Evolutionary conservation across 2,113 vertebrate genomes (phyloP), one percentile per base, ranked within the genome.

Genomic region (Cariama cristata): DNA sequence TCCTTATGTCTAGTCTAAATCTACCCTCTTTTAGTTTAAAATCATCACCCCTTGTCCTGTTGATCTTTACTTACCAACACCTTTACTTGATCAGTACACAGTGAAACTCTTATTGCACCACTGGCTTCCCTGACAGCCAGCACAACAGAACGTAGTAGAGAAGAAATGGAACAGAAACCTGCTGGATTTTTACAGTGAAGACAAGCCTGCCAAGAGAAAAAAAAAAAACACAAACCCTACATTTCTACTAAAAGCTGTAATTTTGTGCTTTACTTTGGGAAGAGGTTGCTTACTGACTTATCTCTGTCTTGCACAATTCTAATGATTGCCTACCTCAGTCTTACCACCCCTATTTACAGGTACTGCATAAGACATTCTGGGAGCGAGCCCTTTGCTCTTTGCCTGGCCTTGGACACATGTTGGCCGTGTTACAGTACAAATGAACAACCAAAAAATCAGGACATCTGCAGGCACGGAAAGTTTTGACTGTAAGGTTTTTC

Each of bases 221-320:
- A 23, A 16, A 40, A 49, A 28, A 64, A 55, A 38, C 9, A 47
- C 55, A 38, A 10, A 47, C 55, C 23, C 30, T 22, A 19, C 11
- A 16, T 62, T 93, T 86, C 59, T 69, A n/a, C 32, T 42, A 23
- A 49, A 69, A 88, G 24, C 42, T 50, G 50, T n/a, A 66, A 53
- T 69, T 80, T 53, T 24, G 9, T 56, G 28, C 74, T 79, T 79
- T 68, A 24, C 50, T 92, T 86, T 53, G 47, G 33, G 23, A 79
- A 85, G 33, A 73, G 45, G 40, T 56, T 73, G 28, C 47, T 88
- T 52, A 9, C 45, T 47, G 26, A 17, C 17, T 93, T 85, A 63
- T 62, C 76, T 86, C 53, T 62, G 23, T 24, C 63, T 97, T 97
- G 49, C 91, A 80, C 53, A 93, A 95, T 42, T 44, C 22, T 33